Conservation (phyloP, 2,113 vertebrate genomes). For the Muntiacus muntjak region DNA sequence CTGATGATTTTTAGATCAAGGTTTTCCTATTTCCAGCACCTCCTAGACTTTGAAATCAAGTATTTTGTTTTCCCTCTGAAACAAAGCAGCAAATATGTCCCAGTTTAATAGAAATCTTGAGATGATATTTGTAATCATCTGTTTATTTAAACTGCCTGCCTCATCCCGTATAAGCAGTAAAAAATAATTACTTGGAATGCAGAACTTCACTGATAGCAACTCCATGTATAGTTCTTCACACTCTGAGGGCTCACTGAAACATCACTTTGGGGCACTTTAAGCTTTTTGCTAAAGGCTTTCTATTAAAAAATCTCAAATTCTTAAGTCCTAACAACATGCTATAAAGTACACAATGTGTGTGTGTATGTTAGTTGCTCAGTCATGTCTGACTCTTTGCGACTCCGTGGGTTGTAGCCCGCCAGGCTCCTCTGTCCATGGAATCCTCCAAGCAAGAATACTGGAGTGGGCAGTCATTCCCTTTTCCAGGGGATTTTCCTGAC, state of each 20-base stretch:
- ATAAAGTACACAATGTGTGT: neutral
- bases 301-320: neutral
- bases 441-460: neutral
- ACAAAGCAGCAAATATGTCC: neutral
- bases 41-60: neutral
- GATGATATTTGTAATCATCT: neutral
- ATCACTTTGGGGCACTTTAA: neutral
- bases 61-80: neutral
- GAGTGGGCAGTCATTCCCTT: neutral
- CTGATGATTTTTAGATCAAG: neutral
- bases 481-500: neutral
- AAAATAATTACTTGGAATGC: neutral
- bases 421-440: neutral
- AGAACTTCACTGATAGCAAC: neutral
- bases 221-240: neutral
- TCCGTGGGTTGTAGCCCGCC: neutral
- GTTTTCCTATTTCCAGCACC: neutral
- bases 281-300: neutral
- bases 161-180: neutral
- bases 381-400: neutral
- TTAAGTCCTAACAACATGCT: neutral
- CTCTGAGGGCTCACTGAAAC: neutral
- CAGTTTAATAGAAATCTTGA: neutral
- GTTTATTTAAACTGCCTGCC: neutral
- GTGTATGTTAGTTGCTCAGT: neutral